Conservation (phyloP, 2,113 vertebrate species). For the Rafetus swinhoei region DNA sequence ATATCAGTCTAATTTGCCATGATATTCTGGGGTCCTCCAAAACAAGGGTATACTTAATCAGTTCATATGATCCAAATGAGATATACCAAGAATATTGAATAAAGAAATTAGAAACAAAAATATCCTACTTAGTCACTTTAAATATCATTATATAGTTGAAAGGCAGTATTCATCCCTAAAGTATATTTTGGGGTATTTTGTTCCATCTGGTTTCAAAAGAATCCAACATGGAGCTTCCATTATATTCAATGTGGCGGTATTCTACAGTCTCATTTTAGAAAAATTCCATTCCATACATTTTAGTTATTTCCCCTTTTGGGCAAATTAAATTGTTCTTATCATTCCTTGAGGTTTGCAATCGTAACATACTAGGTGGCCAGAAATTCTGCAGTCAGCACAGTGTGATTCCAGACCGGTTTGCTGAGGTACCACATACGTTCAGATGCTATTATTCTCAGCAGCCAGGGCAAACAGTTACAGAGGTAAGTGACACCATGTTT, state of each 20-base stretch:
- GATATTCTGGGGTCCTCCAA: fast-evolving
- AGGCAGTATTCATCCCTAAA: neutral
- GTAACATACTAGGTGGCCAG: too few species aligned
- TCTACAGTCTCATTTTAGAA: neutral
- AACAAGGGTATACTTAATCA: neutral
- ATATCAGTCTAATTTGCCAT: neutral
- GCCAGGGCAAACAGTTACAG: too few species aligned
- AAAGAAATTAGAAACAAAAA: neutral
- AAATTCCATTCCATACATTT: neutral
- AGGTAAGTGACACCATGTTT: too few species aligned
- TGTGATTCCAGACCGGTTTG: too few species aligned
- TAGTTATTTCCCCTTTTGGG: neutral
- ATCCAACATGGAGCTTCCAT: too few species aligned
- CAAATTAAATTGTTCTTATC: neutral
- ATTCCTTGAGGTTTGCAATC: neutral
- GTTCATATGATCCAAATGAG: neutral
- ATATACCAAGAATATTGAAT: neutral
- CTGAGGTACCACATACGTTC: too few species aligned
- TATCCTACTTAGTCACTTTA: neutral
- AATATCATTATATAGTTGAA: neutral
- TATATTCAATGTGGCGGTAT: neutral
- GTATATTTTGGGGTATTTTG: neutral
- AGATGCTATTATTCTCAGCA: too few species aligned
- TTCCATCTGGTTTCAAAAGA: neutral
- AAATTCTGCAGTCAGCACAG: too few species aligned